Base-by-base conservation (phyloP, 2,888 invertebrate genomes). In the Ichneumoninae sp. region DNA sequence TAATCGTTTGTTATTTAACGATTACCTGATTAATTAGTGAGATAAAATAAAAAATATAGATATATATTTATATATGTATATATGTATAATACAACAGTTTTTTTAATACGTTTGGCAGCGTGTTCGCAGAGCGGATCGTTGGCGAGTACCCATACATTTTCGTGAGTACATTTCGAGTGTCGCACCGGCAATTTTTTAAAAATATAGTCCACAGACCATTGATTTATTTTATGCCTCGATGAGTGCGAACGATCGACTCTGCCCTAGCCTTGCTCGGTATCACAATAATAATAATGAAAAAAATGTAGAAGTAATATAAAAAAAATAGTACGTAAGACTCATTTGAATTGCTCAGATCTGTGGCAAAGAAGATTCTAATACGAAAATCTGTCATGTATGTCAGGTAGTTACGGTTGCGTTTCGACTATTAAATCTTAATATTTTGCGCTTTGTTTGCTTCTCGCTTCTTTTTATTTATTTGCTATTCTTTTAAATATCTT, bases 401-500 rank as follows among this genome's bases (percentile, higher is more conserved):
- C 83, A 85, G 85, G 83, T 83, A 85, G 81, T 83, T 83, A 78
- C 47, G 83, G 85, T 85, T 86, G 60, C 60, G 69, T 74, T 85
- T 80, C 70, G 63, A 83, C 83, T 83, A 81, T 68, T 75, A 74
- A 40, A 36, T 16, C 19, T 60, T 52, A 74, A 40, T 82, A 52
- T 71, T 68, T 81, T 74, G 79, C 85, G 70, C 65, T 74, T 60
- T 70, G 57, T 84, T 69, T 66, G 63, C 57, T 60, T 57, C 74
- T 68, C 79, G 71, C 26, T 63, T 57, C 44, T 54, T 66, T 30
- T 81, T 70, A 52, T 54, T 8, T 63, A 36, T 30, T 10, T 66
- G 54, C 30, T n/a, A 77, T 8, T 50, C 30, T 30, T 65, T 47
- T 33, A 16, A 74, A 26, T 57, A 57, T 83, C 54, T 47, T 33